phyloP scores from a whole-genome alignment of 2,113 vertebrate species.

The Pelecanus crispus region DNA sequence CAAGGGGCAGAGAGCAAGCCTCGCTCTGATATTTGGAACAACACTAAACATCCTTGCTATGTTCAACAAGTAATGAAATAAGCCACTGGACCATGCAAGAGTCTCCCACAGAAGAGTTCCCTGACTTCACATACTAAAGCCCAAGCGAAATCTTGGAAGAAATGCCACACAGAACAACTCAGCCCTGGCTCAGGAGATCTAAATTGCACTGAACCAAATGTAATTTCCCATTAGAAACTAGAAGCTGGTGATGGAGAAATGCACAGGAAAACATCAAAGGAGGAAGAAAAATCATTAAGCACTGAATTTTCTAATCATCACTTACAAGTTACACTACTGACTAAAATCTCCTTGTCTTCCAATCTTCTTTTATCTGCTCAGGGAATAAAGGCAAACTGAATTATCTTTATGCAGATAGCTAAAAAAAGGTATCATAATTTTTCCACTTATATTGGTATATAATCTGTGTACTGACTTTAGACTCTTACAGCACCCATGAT shows the following conservation, averaged over 20 bases:
- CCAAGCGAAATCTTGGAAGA: background rate
- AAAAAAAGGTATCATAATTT: background rate
- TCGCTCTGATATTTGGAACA: background rate
- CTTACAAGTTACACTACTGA: background rate
- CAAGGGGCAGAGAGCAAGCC: background rate
- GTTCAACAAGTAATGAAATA: background rate
- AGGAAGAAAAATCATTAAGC: slow-evolving; percentile 35
- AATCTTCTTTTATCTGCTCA: background rate
- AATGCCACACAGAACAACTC: background rate
- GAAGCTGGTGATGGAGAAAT: background rate
- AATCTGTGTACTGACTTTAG: background rate
- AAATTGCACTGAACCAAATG: background rate
- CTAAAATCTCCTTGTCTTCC: background rate
- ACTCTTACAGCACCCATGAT: background rate
- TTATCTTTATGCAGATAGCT: background rate
- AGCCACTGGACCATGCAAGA: background rate
- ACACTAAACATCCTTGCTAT: background rate
- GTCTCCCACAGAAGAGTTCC: background rate
- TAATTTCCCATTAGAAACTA: background rate
- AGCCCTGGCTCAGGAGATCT: background rate
- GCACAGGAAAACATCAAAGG: background rate
- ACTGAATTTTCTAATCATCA: slow-evolving; percentile 13
- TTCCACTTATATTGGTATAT: background rate
- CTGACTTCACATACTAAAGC: background rate
- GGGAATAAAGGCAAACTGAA: background rate